Conservation (phyloP, 2,113 vertebrate species). For the Caranx ignobilis region DNA sequence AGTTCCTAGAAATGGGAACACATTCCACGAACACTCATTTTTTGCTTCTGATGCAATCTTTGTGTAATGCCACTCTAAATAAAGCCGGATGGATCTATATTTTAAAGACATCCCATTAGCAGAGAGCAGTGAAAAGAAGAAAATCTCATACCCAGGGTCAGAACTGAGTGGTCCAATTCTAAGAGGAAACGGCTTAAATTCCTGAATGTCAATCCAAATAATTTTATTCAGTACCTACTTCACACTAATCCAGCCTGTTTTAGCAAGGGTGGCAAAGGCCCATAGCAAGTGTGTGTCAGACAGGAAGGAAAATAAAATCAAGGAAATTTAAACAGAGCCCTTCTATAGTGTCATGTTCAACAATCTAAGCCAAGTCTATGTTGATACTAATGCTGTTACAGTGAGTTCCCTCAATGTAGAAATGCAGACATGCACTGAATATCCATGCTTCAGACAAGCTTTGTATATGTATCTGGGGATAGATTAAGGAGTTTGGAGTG, state of each 20-base stretch:
- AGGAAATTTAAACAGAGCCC: constrained; percentile 2
- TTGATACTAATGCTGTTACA: constrained; percentile 17
- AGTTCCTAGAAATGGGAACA: neutral
- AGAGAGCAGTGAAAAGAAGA: neutral
- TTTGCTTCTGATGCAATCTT: constrained; percentile 18
- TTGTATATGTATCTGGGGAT: constrained; percentile 36
- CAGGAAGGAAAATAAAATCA: neutral
- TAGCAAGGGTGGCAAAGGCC: constrained; percentile 5
- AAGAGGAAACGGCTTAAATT: neutral
- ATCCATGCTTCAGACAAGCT: constrained; percentile 11
- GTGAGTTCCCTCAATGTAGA: constrained; percentile 5
- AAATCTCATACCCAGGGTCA: neutral
- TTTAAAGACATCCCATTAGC: constrained; percentile 26
- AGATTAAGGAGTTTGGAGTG: constrained; percentile 37
- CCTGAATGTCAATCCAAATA: constrained; percentile 20
- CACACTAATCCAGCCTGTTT: neutral
- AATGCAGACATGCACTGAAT: constrained; percentile 23
- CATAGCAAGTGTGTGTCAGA: neutral
- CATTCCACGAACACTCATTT: neutral
- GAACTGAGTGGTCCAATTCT: constrained; percentile 10
- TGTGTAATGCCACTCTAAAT: constrained; percentile 11
- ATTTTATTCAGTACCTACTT: constrained; percentile 17
- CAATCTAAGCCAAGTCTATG: constrained; percentile 16
- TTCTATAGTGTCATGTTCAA: constrained; percentile 9
- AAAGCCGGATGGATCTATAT: neutral